phyloP scores from a whole-genome alignment of 2,888 invertebrate species.

The Urechis unicinctus region DNA sequence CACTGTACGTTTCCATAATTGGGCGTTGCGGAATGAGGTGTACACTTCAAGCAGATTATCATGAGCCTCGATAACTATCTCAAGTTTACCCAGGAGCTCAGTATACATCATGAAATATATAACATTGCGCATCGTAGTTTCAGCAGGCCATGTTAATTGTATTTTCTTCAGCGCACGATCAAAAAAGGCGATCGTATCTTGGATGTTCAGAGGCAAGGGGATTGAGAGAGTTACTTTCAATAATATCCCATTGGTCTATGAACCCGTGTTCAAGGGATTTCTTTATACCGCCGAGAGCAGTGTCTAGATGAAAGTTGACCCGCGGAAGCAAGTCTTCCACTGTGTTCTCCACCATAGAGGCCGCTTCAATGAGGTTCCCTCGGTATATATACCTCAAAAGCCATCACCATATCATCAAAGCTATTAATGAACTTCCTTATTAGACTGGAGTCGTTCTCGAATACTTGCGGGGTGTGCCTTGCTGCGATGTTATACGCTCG shows the following conservation, averaged over 20 bases:
- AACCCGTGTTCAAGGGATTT: constrained; percentile 5
- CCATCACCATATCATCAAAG: not conserved
- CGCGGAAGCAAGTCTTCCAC: constrained; percentile 4
- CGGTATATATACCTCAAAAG: not conserved
- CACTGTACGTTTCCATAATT: not conserved
- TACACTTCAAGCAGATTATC: constrained; percentile 15
- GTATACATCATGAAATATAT: constrained; percentile 11
- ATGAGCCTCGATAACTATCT: constrained; percentile 11
- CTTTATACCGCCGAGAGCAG: constrained; percentile 9
- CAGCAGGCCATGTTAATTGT: constrained; percentile 4
- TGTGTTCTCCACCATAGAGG: not conserved
- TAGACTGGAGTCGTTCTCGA: not conserved
- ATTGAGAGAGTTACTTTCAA: constrained; percentile 4
- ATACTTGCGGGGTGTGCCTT: not conserved
- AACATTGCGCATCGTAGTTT: constrained; percentile 9
- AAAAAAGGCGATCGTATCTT: constrained; percentile 5
- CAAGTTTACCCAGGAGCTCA: constrained; percentile 8
- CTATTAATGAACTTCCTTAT: not conserved
- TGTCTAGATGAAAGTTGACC: constrained; percentile 8
- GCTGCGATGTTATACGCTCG: not conserved
- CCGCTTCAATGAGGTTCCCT: not conserved
- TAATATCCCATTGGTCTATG: constrained; percentile 3
- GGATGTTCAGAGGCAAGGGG: constrained; percentile 2
- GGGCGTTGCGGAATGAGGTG: constrained; percentile 11
- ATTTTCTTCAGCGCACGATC: constrained; percentile 12